Base-by-base conservation (phyloP, 2,113 vertebrate species). In the Neotoma lepida region DNA sequence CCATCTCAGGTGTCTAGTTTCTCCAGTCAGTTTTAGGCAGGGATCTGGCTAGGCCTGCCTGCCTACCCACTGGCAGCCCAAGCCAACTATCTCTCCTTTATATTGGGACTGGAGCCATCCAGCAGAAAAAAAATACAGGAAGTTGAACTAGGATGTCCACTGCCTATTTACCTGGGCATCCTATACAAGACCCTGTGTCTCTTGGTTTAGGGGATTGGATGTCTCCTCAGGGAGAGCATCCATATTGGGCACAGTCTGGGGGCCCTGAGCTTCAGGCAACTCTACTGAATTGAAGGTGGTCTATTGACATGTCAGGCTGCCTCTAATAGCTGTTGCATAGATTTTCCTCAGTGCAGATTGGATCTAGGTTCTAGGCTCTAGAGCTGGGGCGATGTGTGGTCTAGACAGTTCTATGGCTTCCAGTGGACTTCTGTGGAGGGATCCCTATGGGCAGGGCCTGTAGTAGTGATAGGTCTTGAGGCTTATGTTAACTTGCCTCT, bases 401-500 rank as follows among this genome's bases (percentile, higher is more conserved):
- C 15, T 4, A 26, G 71, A 78, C 0, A 8, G 61, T 66, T 8
- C 20, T 30, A 1, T 2, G 1, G 33, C 9, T 6, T 3, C 58
- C 46, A 61, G 78, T 35, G 56, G 70, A 14, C 44, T 8, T 56
- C 35, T 54, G 12, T 44, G 6, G 6, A 41, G 41, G 78, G 51
- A n/a, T 82, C 77, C 3, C 5, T 9, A 17, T 10, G 2, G 9
- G 17, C 56, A 46, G 12, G n/a, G 39, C n/a, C 33, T 1, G 0
- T 35, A 66, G 58, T 46, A 76, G 80, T 84, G 56, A 44, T 4
- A 20, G 41, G 20, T 63, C n/a, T 39, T 1, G 4, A 77, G 68
- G 81, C 70, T 89, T 35, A 86, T 41, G 77, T 44, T 51, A n/a
- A 64, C 46, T 74, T 20, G 12, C 61, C 66, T 97, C n/a, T 97